These are phyloP conservation scores for Drosophila parvula DNA, from an alignment of 1,140 invertebrate genomes.

Conservation along the genomic window DNA sequence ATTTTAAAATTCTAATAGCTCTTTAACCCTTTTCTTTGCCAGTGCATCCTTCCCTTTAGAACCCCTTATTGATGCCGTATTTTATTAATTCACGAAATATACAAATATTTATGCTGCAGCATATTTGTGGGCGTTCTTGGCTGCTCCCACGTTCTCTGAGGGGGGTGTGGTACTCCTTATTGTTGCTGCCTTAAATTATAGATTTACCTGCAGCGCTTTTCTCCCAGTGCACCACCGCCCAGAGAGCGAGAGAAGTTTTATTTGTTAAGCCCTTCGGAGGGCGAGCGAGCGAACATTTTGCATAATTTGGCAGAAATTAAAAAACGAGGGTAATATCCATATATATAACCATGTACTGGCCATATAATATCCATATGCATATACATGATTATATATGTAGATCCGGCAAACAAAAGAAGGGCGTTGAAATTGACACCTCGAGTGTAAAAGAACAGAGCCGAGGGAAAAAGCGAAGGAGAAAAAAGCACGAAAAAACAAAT, in stretches of 20 bases:
- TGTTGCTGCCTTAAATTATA: not conserved
- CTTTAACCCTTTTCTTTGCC: not conserved
- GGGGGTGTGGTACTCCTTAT: conserved; percentile 17
- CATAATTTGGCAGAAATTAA: conserved; percentile 81
- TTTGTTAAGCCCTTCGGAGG: conserved; percentile 37
- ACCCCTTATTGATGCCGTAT: conserved; percentile 12
- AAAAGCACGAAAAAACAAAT: conserved; percentile 43
- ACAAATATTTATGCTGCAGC: conserved; percentile 63
- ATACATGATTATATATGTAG: conserved; percentile 44
- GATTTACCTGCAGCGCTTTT: conserved; percentile 17
- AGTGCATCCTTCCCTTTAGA: not conserved
- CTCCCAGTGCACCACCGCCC: conserved; percentile 44
- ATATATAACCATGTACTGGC: conserved; percentile 37
- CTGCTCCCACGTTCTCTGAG: not conserved
- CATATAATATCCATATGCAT: conserved; percentile 45
- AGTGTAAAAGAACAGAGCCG: conserved; percentile 69
- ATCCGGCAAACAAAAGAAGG: conserved; percentile 72
- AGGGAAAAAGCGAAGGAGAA: conserved; percentile 48
- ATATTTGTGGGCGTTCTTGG: conserved; percentile 26
- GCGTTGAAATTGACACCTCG: conserved; percentile 81
- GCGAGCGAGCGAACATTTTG: conserved; percentile 52
- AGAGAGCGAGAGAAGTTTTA: conserved; percentile 5
- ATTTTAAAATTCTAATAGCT: not conserved
- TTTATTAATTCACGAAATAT: conserved; percentile 47
- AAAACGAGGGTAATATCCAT: conserved; percentile 78